Evolutionary conservation across 1,140 invertebrate species (phyloP).

Genomic region (Pseudomyrmex flavicornis): DNA sequence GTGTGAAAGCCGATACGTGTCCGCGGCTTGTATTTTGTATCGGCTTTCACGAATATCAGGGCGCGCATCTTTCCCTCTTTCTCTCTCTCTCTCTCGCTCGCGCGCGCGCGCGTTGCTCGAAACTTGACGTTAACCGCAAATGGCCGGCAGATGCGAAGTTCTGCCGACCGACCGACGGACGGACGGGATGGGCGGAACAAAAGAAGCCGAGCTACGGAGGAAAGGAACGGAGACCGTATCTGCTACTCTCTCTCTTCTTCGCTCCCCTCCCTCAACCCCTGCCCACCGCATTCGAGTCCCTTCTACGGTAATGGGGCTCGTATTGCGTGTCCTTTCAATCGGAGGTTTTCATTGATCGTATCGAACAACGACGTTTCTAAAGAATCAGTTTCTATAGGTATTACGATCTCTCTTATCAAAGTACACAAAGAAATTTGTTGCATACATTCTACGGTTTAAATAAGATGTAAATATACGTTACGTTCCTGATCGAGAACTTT

Average conservation of each 20-base stretch:
- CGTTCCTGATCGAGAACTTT: no score
- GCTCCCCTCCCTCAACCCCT: no score
- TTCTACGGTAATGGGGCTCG: constrained; percentile 49
- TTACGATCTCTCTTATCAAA: background rate
- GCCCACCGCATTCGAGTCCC: background rate
- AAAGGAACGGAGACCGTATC: constrained; percentile 23
- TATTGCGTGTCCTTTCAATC: constrained; percentile 58
- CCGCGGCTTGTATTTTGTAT: constrained; percentile 56
- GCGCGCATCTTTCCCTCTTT: background rate
- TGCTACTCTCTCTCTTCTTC: no score
- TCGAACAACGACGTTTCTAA: constrained; percentile 41
- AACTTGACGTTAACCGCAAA: constrained; percentile 64
- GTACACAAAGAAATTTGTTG: no score
- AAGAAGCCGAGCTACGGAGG: constrained; percentile 13
- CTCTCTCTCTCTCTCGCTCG: no score
- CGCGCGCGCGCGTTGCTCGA: constrained; percentile 17
- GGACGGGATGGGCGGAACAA: constrained; percentile 38
- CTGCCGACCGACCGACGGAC: background rate
- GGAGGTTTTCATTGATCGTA: constrained; percentile 41
- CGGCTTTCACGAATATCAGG: constrained; percentile 65
- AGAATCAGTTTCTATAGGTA: constrained; percentile 20
- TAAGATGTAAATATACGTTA: no score
- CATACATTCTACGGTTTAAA: no score
- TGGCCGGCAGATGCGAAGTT: constrained; percentile 63
- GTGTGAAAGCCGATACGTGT: constrained; percentile 65